phyloP scores from a whole-genome alignment of 2,113 vertebrate genomes.

The Cranoglanis bouderius region DNA sequence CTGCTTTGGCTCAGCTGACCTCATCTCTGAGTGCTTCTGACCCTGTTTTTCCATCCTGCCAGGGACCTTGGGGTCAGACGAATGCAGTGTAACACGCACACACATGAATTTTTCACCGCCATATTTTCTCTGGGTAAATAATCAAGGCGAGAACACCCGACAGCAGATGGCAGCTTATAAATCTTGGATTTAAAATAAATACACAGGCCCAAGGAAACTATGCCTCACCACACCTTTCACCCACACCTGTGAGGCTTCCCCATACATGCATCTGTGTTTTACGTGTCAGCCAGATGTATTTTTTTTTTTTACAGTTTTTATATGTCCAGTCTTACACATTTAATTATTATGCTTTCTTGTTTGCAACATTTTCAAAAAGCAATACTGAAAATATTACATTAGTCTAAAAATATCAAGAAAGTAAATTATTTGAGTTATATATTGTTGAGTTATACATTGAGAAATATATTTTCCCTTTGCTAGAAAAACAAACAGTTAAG shows the following conservation, averaged over 20 bases:
- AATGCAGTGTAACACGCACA: conserved; percentile 55
- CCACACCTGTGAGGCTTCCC: conserved; percentile 28
- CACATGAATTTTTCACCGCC: conserved; percentile 71
- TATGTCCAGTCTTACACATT: not conserved
- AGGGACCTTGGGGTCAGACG: conserved; percentile 66
- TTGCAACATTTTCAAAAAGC: not conserved
- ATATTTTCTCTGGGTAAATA: conserved; percentile 75
- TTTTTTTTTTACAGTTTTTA: conserved; percentile 28
- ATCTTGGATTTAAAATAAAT: conserved; percentile 70
- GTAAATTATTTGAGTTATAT: not conserved
- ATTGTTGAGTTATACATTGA: no score
- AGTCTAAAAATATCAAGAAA: not conserved
- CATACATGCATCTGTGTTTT: conserved; percentile 36
- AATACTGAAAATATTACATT: not conserved
- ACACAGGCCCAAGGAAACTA: conserved; percentile 46
- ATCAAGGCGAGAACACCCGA: conserved; percentile 59
- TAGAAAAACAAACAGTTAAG: not conserved
- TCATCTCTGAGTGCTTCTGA: conserved; percentile 65
- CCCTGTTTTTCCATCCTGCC: conserved; percentile 65
- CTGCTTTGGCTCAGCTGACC: conserved; percentile 55
- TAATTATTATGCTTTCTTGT: not conserved
- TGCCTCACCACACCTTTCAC: conserved; percentile 5
- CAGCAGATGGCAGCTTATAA: conserved; percentile 67
- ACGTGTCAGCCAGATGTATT: conserved; percentile 24
- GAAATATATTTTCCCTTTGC: not conserved